These are phyloP conservation scores for Eremobia ochroleuca DNA, from an alignment of 2,888 invertebrate genomes.

Conservation along the genomic window DNA sequence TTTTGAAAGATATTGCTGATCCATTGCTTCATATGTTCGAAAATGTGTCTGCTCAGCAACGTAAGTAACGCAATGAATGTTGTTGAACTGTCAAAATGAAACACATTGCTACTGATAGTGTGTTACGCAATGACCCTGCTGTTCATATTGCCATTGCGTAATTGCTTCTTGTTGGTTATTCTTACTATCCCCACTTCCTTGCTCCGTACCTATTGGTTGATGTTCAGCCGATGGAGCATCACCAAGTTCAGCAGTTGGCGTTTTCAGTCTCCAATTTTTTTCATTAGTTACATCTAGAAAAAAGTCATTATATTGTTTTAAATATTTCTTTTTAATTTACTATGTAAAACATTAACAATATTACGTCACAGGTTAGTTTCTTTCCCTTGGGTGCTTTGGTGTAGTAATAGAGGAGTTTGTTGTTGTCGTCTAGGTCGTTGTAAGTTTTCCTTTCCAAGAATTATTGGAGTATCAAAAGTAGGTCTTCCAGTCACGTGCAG, in stretches of 20 bases:
- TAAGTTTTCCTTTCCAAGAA: constrained; percentile 38
- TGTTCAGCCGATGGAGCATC: not conserved
- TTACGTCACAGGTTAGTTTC: not conserved
- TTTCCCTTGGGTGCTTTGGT: not conserved
- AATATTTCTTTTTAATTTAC: not conserved
- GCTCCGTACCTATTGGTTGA: not conserved
- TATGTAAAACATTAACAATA: not conserved
- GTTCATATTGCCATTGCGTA: not conserved
- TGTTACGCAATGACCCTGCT: too few relatives aligned
- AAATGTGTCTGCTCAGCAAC: too few relatives aligned
- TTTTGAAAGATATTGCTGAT: too few relatives aligned
- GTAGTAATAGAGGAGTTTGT: not conserved
- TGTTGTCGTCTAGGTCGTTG: constrained; percentile 27
- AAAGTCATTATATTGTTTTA: not conserved
- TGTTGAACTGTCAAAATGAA: too few relatives aligned
- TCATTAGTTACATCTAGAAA: not conserved
- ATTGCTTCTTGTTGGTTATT: not conserved
- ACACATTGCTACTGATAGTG: too few relatives aligned
- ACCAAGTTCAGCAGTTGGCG: not conserved
- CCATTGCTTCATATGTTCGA: too few relatives aligned
- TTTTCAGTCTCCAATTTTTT: not conserved
- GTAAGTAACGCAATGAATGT: too few relatives aligned
- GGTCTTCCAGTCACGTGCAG: constrained; percentile 17
- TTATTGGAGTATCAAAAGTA: constrained; percentile 9
- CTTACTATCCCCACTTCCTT: not conserved